Evolutionary conservation across 2,888 invertebrate species (phyloP), one percentile per base, ranked within the genome.

Genomic region (Drosophila histrio): DNA sequence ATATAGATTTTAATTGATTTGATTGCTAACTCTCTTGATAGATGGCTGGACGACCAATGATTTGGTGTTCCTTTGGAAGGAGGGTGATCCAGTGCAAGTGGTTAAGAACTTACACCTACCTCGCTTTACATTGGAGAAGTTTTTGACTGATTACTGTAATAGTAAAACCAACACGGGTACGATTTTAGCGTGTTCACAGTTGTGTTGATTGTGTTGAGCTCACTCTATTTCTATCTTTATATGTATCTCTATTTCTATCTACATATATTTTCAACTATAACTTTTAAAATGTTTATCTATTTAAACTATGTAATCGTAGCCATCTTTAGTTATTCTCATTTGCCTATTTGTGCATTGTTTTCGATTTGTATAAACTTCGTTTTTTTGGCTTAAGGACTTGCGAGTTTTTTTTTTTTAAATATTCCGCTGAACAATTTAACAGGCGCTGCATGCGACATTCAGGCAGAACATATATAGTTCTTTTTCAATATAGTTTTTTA

Each of bases 1-100:
- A 2, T 0, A 26, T 17, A 8, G 19, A 0, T 2, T 46, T 39
- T 30, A 3, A 53, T 30, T 15, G 4, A 17, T 24, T 43, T n/a
- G n/a, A n/a, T 43, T 22, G 17, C 0, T 9, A 21, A 0, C 4
- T n/a, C n/a, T n/a, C n/a, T 8, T 17, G 2, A 13, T 92, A 99
- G 99, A 99, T 92, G 99, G 99, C 71, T 99, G 98, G 96, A 99
- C 99, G 43, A 98, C 98, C 44, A 96, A 96, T 81, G 98, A 99
- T 93, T 94, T 99, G 89, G 97, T 98, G 83, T 99, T 99, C 93
- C 93, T 97, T 80, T 99, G 98, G 98, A 98, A 98, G 92, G 96
- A 97, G 91, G 96, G 96, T 26, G 97, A 98, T 92, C 98, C 98
- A 1, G 98, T 98, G 59, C 98, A 98, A 93, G 97, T 98, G 77